Evolutionary conservation across 2,888 invertebrate genomes (phyloP).

Genomic region (Pachymerium ferrugineum): DNA sequence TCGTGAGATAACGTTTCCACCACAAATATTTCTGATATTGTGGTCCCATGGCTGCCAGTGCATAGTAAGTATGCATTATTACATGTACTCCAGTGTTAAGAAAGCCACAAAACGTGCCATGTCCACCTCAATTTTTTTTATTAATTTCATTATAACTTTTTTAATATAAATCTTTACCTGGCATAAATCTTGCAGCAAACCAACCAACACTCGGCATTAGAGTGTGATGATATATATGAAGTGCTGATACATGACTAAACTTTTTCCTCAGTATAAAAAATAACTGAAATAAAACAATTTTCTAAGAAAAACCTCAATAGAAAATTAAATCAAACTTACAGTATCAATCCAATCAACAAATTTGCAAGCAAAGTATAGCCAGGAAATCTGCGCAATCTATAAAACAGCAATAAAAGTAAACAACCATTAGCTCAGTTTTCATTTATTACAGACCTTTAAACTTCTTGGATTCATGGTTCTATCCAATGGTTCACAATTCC

Average conservation of each 20-base stretch:
- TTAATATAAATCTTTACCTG: no score
- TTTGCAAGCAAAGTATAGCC: not conserved
- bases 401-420: slow-evolving; percentile 16
- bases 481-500: not conserved
- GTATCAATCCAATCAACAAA: slow-evolving; percentile 9
- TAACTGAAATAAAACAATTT: slow-evolving; percentile 62
- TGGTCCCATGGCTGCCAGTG: slow-evolving; percentile 90
- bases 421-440: slow-evolving; percentile 30
- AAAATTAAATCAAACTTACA: not conserved
- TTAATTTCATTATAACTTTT: no score
- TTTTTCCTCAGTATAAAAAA: slow-evolving; percentile 94
- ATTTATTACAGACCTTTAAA: slow-evolving; percentile 18
- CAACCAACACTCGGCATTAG: slow-evolving; percentile 95
- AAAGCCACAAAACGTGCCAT: slow-evolving; percentile 69
- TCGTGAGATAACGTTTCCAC: slow-evolving; percentile 96
- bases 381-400: not conserved
- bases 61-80: slow-evolving; percentile 96
- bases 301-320: no score
- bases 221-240: slow-evolving; percentile 94
- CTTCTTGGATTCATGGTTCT: not conserved
- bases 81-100: slow-evolving; percentile 93
- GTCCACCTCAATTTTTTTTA: no score
- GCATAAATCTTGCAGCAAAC: slow-evolving; percentile 93
- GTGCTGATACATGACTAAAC: slow-evolving; percentile 83
- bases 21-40: slow-evolving; percentile 86